Conservation (phyloP, 1,140 invertebrate species). For the Macrocentrus cingulum region DNA sequence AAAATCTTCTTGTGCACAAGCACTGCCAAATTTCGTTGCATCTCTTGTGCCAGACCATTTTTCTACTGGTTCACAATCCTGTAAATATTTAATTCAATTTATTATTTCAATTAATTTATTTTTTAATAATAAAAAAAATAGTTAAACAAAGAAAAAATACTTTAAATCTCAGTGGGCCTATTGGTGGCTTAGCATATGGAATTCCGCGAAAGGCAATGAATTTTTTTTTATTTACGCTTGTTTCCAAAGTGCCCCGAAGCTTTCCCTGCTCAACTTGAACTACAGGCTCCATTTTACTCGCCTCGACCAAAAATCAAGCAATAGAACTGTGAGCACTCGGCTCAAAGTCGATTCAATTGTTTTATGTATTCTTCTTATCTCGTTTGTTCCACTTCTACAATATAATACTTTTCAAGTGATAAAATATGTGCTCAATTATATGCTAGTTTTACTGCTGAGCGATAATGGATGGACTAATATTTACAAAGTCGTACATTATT, state of each 20-base stretch:
- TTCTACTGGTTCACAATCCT: conserved; percentile 63
- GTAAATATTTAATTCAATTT: neutral
- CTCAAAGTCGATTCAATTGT: too few relatives aligned
- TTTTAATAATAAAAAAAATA: neutral
- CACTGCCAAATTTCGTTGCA: conserved; percentile 59
- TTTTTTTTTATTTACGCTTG: neutral
- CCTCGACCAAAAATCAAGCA: too few relatives aligned
- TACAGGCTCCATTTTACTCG: neutral
- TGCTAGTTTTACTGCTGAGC: too few relatives aligned
- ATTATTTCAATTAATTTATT: too few relatives aligned
- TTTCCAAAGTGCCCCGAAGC: neutral
- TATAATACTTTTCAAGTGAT: too few relatives aligned
- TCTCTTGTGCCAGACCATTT: conserved; percentile 62
- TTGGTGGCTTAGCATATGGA: conserved; percentile 18
- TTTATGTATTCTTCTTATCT: too few relatives aligned
- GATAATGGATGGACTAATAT: too few relatives aligned
- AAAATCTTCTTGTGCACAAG: conserved; percentile 50
- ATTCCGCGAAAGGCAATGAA: conserved; percentile 15
- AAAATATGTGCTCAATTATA: too few relatives aligned
- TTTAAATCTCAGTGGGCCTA: conserved; percentile 60
- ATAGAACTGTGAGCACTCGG: too few relatives aligned
- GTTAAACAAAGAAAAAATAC: conserved; percentile 24
- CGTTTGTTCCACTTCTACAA: too few relatives aligned
- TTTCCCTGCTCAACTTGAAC: neutral
- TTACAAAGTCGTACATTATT: too few relatives aligned